phyloP scores from a whole-genome alignment of 2,797 vertebrate species.

The Hippoglossus hippoglossus region DNA sequence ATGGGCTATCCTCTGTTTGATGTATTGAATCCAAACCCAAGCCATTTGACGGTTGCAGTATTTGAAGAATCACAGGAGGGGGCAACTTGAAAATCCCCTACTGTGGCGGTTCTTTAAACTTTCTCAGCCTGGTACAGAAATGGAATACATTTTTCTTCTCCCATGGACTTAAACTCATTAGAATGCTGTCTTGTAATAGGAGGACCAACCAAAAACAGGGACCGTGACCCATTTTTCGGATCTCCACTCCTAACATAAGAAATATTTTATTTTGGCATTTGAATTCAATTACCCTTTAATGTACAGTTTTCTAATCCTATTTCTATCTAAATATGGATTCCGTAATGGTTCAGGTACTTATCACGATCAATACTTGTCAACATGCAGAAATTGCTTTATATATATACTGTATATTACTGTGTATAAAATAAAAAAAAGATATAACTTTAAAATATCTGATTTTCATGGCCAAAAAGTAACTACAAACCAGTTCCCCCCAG shows the following conservation, averaged over 20 bases:
- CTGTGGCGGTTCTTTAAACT: conserved; percentile 76
- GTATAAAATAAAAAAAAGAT: no score
- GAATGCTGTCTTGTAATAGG: conserved; percentile 64
- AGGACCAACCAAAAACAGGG: conserved; percentile 55
- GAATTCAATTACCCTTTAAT: no score
- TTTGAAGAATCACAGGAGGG: conserved; percentile 79
- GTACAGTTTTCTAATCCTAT: no score
- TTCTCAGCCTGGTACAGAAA: conserved; percentile 68
- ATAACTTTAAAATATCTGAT: neutral
- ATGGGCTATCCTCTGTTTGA: conserved; percentile 65
- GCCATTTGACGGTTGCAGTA: conserved; percentile 70
- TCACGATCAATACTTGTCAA: no score
- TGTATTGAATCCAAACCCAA: conserved; percentile 71
- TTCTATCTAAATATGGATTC: no score
- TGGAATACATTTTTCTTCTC: conserved; percentile 69
- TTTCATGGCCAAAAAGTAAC: neutral
- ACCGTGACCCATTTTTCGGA: conserved; percentile 70
- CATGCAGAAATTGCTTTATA: no score
- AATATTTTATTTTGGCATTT: neutral
- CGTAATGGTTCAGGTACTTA: no score
- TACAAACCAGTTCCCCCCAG: neutral
- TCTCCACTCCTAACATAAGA: neutral
- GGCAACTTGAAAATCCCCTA: conserved; percentile 73
- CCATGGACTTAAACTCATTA: conserved; percentile 72
- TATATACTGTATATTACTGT: neutral